Conservation (phyloP, 2,113 vertebrate species). For the Sander vitreus region DNA sequence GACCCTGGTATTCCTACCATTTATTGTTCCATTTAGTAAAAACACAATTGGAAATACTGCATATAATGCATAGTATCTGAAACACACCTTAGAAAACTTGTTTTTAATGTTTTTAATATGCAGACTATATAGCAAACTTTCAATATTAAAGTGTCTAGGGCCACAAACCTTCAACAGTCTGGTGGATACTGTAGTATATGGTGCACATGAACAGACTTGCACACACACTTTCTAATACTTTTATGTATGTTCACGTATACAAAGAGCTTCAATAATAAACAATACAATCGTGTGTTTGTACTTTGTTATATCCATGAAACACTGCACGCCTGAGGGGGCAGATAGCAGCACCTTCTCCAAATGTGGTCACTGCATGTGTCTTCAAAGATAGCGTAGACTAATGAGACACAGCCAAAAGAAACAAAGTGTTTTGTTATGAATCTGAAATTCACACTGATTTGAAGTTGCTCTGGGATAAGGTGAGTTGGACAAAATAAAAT, state of each 20-base stretch:
- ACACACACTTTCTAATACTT: too few relatives aligned
- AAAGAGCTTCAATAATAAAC: neutral
- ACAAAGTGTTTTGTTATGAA: neutral
- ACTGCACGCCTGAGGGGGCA: neutral
- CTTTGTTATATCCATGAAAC: neutral
- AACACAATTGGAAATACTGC: too few relatives aligned
- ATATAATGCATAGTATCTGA: neutral
- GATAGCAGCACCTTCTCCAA: neutral
- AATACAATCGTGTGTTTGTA: neutral
- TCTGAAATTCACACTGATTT: constrained; percentile 26
- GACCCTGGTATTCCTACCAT: neutral
- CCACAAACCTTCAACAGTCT: too few relatives aligned
- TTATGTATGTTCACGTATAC: neutral
- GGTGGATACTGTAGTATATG: too few relatives aligned
- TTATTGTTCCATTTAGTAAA: neutral
- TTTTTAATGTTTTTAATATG: too few relatives aligned
- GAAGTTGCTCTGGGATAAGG: neutral
- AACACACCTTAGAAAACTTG: too few relatives aligned
- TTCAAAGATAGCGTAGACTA: constrained; percentile 10
- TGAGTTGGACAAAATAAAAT: neutral
- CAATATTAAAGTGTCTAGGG: too few relatives aligned
- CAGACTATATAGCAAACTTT: too few relatives aligned
- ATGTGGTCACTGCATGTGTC: neutral
- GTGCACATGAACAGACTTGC: too few relatives aligned
- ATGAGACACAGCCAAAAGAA: constrained; percentile 30